These are phyloP conservation scores for Chymomyza procnemis DNA, from an alignment of 2,888 invertebrate species.

Conservation along the genomic window DNA sequence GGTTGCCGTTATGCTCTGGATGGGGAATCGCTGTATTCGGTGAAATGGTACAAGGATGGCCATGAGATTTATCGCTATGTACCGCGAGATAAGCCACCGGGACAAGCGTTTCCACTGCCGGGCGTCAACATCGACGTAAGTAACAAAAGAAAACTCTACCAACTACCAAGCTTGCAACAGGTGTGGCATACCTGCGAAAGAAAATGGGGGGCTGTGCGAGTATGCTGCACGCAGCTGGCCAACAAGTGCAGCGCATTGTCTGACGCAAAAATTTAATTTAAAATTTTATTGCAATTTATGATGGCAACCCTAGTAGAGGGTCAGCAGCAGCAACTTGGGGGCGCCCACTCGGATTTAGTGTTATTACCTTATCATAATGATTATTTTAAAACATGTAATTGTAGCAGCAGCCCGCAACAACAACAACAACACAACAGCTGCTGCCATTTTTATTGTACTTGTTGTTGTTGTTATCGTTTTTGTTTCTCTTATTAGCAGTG, in stretches of 20 bases:
- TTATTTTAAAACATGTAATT: slow-evolving; percentile 69
- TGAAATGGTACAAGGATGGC: slow-evolving; percentile 95
- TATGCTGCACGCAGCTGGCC: not conserved
- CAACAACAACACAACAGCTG: slow-evolving; percentile 19
- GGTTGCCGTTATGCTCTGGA: slow-evolving; percentile 91
- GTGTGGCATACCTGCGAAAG: no score
- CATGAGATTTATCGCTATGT: slow-evolving; percentile 93
- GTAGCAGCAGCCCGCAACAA: slow-evolving; percentile 25
- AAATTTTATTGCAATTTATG: slow-evolving; percentile 68
- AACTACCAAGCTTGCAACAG: not conserved
- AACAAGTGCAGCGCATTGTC: not conserved
- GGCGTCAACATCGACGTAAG: slow-evolving; percentile 93
- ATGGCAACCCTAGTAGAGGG: slow-evolving; percentile 21
- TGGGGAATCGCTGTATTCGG: slow-evolving; percentile 90
- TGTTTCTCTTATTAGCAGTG: slow-evolving; percentile 7
- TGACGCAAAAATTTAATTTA: slow-evolving; percentile 62
- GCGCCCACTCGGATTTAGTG: slow-evolving; percentile 49
- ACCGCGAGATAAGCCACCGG: slow-evolving; percentile 89
- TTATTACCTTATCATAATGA: slow-evolving; percentile 66
- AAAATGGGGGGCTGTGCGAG: not conserved
- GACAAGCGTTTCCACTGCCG: slow-evolving; percentile 87
- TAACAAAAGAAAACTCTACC: slow-evolving; percentile 53
- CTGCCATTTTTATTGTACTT: slow-evolving; percentile 25
- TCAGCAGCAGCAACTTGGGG: not conserved
- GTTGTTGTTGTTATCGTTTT: slow-evolving; percentile 14